Evolutionary conservation across 2,113 vertebrate species (phyloP).

Genomic region (Probosciger aterrimus): DNA sequence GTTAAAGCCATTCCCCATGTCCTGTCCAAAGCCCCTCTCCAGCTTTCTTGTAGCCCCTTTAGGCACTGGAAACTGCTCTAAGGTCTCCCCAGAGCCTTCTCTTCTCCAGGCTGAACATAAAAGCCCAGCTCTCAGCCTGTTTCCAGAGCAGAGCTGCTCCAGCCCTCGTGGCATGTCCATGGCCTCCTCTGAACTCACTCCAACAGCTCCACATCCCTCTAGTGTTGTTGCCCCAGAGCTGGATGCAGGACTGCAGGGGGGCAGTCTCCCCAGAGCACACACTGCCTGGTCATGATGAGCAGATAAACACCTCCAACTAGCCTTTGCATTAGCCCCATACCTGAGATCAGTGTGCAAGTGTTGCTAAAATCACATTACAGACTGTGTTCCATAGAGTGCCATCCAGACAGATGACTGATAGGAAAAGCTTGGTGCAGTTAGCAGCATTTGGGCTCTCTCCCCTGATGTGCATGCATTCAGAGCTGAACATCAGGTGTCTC

Average conservation of each 20-base stretch:
- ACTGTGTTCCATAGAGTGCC: not conserved
- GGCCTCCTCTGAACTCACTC: no score
- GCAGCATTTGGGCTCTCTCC: not conserved
- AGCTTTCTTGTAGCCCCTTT: no score
- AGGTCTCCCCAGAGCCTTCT: no score
- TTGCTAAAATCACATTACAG: not conserved
- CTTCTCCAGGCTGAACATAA: no score
- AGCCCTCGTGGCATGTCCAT: no score
- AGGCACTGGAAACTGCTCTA: no score
- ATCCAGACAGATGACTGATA: not conserved
- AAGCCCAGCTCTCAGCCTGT: no score
- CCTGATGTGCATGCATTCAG: not conserved
- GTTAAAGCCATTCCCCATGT: no score
- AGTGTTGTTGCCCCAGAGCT: not conserved
- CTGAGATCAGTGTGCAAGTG: not conserved
- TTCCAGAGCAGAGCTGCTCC: no score
- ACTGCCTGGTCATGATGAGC: not conserved
- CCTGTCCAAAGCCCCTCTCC: no score
- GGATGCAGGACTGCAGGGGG: no score
- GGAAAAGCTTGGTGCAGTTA: not conserved
- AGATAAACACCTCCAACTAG: not conserved
- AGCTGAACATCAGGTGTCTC: slow-evolving; percentile 38
- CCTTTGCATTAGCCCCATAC: not conserved
- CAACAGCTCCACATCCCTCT: not conserved
- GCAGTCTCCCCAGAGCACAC: not conserved